A percentile compares a stretch with the other conserved stretches of the same genome.
Conservation (phyloP, 2,113 vertebrate genomes). For the Scomber scombrus region DNA sequence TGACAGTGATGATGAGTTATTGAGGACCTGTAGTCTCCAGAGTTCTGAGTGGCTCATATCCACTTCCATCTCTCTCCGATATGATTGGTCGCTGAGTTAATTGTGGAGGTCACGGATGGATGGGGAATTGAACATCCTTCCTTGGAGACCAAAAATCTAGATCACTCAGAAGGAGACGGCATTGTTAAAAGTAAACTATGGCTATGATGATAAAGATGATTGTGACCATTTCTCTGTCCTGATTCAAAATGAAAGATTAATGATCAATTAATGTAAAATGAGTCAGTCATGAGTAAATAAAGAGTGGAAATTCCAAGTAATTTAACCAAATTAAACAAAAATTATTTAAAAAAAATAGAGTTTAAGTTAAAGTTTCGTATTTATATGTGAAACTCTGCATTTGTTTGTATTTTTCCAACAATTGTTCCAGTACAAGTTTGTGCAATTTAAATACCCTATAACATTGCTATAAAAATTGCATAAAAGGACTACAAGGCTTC, state of each 20-base stretch:
- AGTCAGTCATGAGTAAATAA: background rate
- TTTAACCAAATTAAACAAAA: background rate
- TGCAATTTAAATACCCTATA: too few relatives aligned
- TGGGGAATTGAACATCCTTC: slow-evolving; percentile 70
- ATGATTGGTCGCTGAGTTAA: slow-evolving; percentile 75
- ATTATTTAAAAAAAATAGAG: too few relatives aligned
- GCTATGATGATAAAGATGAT: slow-evolving; percentile 45
- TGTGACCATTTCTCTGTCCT: slow-evolving; percentile 39
- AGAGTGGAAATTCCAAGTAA: background rate
- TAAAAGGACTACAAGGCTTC: too few relatives aligned
- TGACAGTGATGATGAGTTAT: slow-evolving; percentile 70
- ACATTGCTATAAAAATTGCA: too few relatives aligned
- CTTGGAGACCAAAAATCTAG: slow-evolving; percentile 75
- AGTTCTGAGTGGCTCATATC: slow-evolving; percentile 69
- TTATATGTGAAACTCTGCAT: too few relatives aligned
- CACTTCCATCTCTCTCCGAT: slow-evolving; percentile 59
- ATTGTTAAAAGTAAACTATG: slow-evolving; percentile 67
- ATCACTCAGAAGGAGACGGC: slow-evolving; percentile 69
- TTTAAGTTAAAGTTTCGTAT: too few relatives aligned
- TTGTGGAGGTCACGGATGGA: slow-evolving; percentile 73
- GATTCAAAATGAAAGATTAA: slow-evolving; percentile 16
- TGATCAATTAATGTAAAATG: background rate
- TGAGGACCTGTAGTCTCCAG: slow-evolving; percentile 75
- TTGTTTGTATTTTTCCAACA: too few relatives aligned
- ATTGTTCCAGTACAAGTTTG: too few relatives aligned